Conservation (phyloP, 2,113 vertebrate genomes). For the Chloropsis hardwickii region DNA sequence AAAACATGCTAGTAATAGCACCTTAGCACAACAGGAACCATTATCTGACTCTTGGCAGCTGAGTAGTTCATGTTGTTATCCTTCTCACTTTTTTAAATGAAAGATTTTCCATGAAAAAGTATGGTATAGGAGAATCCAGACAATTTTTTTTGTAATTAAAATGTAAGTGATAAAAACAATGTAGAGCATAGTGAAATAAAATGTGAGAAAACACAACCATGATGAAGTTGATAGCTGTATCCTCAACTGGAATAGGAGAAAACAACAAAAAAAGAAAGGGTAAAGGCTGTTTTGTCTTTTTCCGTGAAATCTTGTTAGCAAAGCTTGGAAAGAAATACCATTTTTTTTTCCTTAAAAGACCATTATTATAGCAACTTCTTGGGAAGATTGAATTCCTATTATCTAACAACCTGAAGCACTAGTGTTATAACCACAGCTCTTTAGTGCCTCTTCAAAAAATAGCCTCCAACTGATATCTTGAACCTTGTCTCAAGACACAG, state of each 20-base stretch:
- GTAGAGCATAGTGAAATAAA: neutral
- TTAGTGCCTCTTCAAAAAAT: neutral
- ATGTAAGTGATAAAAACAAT: neutral
- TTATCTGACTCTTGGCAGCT: neutral
- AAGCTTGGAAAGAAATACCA: neutral
- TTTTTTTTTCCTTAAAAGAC: neutral
- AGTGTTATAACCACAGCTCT: neutral
- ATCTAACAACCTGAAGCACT: neutral
- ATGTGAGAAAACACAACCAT: neutral
- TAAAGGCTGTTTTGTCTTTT: neutral
- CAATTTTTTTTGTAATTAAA: neutral
- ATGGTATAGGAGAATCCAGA: neutral
- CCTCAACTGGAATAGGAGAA: neutral
- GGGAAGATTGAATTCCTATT: neutral
- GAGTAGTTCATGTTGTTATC: neutral
- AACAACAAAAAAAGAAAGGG: too few relatives aligned
- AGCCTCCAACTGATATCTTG: neutral
- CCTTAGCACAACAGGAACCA: neutral
- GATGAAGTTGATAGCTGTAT: neutral
- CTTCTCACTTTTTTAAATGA: neutral
- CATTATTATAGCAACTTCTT: neutral
- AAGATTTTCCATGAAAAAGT: neutral
- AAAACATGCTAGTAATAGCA: neutral
- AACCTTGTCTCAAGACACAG: neutral
- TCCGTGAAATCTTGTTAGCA: neutral